phyloP scores from a whole-genome alignment of 2,113 vertebrate genomes.

The Otus sunia region DNA sequence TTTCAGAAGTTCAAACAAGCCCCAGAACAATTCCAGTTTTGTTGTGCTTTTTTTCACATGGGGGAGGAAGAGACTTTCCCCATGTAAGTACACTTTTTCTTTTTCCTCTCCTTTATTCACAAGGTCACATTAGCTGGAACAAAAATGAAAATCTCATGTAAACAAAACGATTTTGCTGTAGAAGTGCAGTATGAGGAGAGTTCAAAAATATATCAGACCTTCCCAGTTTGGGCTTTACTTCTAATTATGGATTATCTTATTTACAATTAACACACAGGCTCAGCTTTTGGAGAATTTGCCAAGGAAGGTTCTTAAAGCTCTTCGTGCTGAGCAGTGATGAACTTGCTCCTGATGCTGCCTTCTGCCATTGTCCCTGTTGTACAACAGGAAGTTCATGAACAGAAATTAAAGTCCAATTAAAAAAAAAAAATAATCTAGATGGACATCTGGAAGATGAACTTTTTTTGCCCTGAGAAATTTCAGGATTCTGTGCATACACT shows the following conservation, averaged over 20 bases:
- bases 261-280: neutral
- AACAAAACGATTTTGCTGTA: neutral
- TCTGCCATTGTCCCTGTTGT: neutral
- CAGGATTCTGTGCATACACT: accelerated
- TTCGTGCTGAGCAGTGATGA: neutral
- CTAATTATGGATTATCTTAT: neutral
- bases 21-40: neutral
- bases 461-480: neutral
- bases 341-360: neutral
- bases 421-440: neutral
- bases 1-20: neutral
- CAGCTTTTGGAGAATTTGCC: neutral
- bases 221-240: neutral
- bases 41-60: neutral
- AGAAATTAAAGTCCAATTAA: neutral
- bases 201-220: neutral
- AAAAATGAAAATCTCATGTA: neutral
- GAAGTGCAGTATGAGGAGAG: neutral
- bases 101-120: neutral
- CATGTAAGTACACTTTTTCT: accelerated
- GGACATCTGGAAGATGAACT: neutral
- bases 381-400: neutral
- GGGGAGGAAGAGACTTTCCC: neutral
- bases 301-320: neutral
- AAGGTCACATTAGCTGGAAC: neutral